Conservation (phyloP, 2,113 vertebrate species). For the Hyperopisus bebe region DNA sequence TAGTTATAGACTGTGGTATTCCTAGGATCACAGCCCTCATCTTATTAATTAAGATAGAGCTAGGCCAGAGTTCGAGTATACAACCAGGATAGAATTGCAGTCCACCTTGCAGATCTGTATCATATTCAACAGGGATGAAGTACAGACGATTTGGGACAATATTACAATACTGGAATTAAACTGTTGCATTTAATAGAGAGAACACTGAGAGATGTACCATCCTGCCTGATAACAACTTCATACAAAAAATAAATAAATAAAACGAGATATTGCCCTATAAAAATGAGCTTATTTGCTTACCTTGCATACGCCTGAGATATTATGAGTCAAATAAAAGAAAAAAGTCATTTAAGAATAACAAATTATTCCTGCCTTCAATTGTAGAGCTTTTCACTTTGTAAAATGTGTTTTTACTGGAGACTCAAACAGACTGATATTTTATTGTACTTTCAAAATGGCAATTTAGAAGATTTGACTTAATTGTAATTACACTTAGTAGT, state of each 20-base stretch:
- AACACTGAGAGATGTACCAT: neutral
- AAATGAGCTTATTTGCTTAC: neutral
- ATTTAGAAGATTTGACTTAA: neutral
- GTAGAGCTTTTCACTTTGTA: neutral
- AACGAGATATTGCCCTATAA: too few species aligned
- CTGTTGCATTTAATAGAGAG: neutral
- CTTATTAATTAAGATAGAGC: neutral
- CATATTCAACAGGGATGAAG: neutral
- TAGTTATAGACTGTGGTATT: neutral
- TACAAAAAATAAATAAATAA: neutral
- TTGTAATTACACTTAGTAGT: neutral
- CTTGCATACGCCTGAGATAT: neutral
- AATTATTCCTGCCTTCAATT: neutral
- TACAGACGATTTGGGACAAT: neutral
- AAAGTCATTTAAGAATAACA: neutral
- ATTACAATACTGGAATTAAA: neutral
- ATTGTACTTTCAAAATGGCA: neutral
- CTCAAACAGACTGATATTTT: neutral
- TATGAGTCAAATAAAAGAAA: neutral
- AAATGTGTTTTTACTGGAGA: neutral
- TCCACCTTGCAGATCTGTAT: neutral
- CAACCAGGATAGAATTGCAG: neutral
- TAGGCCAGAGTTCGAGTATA: neutral
- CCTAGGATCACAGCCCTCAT: neutral
- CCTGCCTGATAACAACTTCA: neutral